Evolutionary conservation across 2,113 vertebrate species (phyloP).

Genomic region (Nibea albiflora): DNA sequence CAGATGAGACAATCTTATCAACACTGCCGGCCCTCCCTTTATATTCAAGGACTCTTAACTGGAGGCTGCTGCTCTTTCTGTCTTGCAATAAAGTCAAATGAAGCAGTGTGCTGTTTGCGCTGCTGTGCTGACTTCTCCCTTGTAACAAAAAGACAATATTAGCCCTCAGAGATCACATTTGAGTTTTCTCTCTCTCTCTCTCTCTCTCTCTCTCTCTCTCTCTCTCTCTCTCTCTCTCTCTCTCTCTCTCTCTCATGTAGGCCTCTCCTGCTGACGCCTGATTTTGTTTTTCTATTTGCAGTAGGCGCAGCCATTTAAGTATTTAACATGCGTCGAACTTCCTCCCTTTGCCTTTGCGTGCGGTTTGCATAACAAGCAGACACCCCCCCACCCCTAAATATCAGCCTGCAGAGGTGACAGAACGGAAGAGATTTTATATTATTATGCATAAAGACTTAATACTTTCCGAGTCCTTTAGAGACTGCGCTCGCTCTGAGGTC

Average conservation of each 20-base stretch:
- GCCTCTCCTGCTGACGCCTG: not conserved
- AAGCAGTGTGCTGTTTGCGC: slow-evolving; percentile 66
- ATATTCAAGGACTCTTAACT: slow-evolving; percentile 77
- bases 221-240: too few species aligned
- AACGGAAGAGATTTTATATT: slow-evolving; percentile 4
- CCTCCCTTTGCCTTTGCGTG: slow-evolving; percentile 3
- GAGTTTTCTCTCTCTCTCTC: not conserved
- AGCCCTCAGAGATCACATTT: slow-evolving; percentile 23
- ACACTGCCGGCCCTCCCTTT: slow-evolving; percentile 70
- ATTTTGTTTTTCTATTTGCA: slow-evolving; percentile 37
- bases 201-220: too few species aligned
- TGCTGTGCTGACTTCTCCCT: slow-evolving; percentile 48
- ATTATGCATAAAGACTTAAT: slow-evolving; percentile 15
- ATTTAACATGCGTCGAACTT: slow-evolving; percentile 31
- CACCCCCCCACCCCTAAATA: not conserved
- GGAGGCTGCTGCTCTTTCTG: slow-evolving; percentile 73
- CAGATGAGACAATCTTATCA: slow-evolving; percentile 80
- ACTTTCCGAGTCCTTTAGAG: not conserved
- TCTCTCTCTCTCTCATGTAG: not conserved
- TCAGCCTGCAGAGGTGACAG: slow-evolving; percentile 1
- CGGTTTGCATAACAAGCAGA: slow-evolving; percentile 32
- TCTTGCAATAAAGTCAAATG: slow-evolving; percentile 73
- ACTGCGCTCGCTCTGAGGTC: not conserved
- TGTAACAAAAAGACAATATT: slow-evolving; percentile 46
- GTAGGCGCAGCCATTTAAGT: slow-evolving; percentile 15